A percentile compares a stretch with the other conserved stretches of the same genome.
These are phyloP conservation scores for Melinopterus prodromus DNA, from an alignment of 2,888 invertebrate species.

Conservation along the genomic window DNA sequence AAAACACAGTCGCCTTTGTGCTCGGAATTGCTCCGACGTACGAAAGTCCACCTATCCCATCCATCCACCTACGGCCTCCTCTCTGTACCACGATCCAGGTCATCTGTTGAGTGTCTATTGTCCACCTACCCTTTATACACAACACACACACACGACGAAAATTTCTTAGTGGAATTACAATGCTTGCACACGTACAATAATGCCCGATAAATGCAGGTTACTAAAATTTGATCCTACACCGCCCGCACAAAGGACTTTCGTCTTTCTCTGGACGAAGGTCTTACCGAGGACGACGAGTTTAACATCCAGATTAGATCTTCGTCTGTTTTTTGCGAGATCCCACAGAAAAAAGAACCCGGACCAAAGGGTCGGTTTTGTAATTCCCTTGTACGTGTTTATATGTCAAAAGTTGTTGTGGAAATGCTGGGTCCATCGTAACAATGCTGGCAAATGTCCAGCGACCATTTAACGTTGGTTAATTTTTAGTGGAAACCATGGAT, in stretches of 20 bases:
- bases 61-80: slow-evolving; percentile 13
- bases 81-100: slow-evolving; percentile 43
- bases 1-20: slow-evolving; percentile 17
- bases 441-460: too few relatives aligned
- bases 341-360: not conserved
- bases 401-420: slow-evolving; percentile 20
- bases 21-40: slow-evolving; percentile 12
- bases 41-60: not conserved
- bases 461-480: too few relatives aligned
- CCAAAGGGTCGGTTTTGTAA: slow-evolving; percentile 11
- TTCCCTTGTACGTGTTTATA: slow-evolving; percentile 16
- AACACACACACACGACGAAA: slow-evolving; percentile 18
- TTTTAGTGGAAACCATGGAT: too few relatives aligned
- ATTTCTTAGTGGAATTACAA: slow-evolving; percentile 42
- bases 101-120: slow-evolving; percentile 42
- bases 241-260: not conserved
- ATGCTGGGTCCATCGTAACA: too few relatives aligned
- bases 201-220: slow-evolving; percentile 42
- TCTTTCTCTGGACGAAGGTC: slow-evolving; percentile 34
- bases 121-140: slow-evolving; percentile 46
- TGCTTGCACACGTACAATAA: slow-evolving; percentile 41
- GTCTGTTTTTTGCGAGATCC: slow-evolving; percentile 9
- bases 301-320: slow-evolving; percentile 4
- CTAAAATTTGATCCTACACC: slow-evolving; percentile 42
- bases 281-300: not conserved